Evolutionary conservation across 2,797 vertebrate genomes (phyloP), one percentile per base, ranked within the genome.

Genomic region (Novumbra hubbsi): DNA sequence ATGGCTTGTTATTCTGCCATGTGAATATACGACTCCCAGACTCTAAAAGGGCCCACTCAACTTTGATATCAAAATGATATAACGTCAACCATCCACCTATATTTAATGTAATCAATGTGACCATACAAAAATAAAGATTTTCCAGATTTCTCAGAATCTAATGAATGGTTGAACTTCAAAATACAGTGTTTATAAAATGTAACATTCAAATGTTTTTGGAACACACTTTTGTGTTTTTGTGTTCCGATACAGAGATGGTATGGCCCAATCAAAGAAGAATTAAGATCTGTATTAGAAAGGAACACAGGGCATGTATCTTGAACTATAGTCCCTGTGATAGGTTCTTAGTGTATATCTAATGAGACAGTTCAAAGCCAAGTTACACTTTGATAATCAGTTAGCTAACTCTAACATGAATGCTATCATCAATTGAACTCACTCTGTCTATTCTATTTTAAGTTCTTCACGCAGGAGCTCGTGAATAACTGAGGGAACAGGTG

Each of bases 121-220:
- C 67, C 49, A 48, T 75, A 57, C 72, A 78, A 49, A 71, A 60
- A 71, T 78, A 72, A 76, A 76, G 52, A 62, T 60, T 38, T 75
- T 57, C 41, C 67, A 68, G 73, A 76, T 80, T 41, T 41, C 41
- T 41, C 5, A 41, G 41, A 4, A 70, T 38, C 49, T 75, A 67
- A 78, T 78, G 73, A 78, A 78, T 78, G 73, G 41, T 60, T 62
- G 21, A 75, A 68, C 28, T 6, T 30, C 27, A 45, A 73, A 60
- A 74, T 80, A 76, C 69, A 82, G 70, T 75, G 76, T 78, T 77
- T 75, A 77, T 80, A 71, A 80, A 73, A 52, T 69, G n/a, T 65
- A 67, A 50, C 79, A 77, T 70, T 80, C 19, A 49, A 24, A 24
- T 8, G 55, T 12, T 52, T 52, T 52, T 17, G 17, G 14, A 11